These are phyloP conservation scores for Cydia amplana DNA, from an alignment of 1,140 invertebrate genomes.

Conservation along the genomic window DNA sequence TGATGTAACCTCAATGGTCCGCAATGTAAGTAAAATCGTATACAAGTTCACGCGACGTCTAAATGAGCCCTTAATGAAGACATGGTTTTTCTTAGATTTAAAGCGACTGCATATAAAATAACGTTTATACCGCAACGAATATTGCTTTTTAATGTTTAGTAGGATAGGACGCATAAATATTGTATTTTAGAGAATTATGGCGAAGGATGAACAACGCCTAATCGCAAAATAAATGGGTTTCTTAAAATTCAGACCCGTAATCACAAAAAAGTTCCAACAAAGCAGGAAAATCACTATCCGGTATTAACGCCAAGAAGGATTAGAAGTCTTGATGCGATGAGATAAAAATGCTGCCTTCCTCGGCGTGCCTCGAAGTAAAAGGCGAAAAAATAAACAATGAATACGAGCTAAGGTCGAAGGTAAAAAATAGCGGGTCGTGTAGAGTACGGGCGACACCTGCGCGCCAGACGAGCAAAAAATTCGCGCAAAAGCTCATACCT, in stretches of 20 bases:
- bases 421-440: constrained; percentile 23
- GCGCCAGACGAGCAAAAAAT: constrained; percentile 30
- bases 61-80: no score
- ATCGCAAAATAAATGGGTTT: not conserved
- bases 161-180: not conserved
- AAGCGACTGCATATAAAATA: not conserved
- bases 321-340: constrained; percentile 24
- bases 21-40: no score
- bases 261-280: constrained; percentile 17
- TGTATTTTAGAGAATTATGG: not conserved
- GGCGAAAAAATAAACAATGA: constrained; percentile 29
- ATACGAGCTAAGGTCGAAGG: constrained; percentile 29
- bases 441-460: constrained; percentile 25
- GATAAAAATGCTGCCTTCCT: constrained; percentile 25
- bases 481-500: constrained; percentile 23
- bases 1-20: no score
- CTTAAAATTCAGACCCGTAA: constrained; percentile 8
- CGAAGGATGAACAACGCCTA: not conserved
- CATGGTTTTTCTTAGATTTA: not conserved
- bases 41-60: no score
- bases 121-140: not conserved
- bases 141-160: not conserved
- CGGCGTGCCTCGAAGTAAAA: constrained; percentile 20
- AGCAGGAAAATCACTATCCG: constrained; percentile 24
- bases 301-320: constrained; percentile 20